Conservation (phyloP, 2,797 vertebrate genomes). For the Acanthopagrus latus region DNA sequence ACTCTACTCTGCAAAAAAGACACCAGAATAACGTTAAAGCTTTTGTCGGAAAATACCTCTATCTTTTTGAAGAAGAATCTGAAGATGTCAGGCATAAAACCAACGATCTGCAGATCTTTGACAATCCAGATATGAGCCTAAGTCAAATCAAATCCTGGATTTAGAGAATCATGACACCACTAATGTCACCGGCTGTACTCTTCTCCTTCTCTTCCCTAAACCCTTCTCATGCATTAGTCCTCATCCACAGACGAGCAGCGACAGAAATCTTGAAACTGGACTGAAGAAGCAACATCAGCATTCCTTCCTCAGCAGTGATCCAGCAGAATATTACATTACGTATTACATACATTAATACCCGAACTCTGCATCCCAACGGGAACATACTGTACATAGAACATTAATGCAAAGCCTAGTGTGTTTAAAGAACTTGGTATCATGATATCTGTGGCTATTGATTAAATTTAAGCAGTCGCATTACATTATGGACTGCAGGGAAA, state of each 20-base stretch:
- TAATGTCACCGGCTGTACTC: not conserved
- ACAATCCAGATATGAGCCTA: too few relatives aligned
- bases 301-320: slow-evolving; percentile 23
- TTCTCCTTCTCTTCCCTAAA: not conserved
- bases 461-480: slow-evolving; percentile 47
- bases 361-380: not conserved
- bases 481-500: slow-evolving; percentile 42
- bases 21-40: too few relatives aligned
- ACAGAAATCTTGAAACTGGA: slow-evolving; percentile 3
- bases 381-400: not conserved
- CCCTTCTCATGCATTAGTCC: not conserved
- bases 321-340: slow-evolving; percentile 4
- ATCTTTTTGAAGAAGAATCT: too few relatives aligned
- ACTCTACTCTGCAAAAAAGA: too few relatives aligned
- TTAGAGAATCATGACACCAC: too few relatives aligned
- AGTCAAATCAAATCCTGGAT: too few relatives aligned
- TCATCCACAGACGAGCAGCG: slow-evolving; percentile 14
- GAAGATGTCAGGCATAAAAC: too few relatives aligned
- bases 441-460: slow-evolving; percentile 48
- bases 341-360: not conserved
- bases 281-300: slow-evolving; percentile 2
- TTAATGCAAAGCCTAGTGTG: slow-evolving; percentile 25
- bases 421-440: slow-evolving; percentile 28
- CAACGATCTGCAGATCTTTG: too few relatives aligned
- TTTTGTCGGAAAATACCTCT: too few relatives aligned